Evolutionary conservation across 2,797 vertebrate genomes (phyloP).

Genomic region (Gadopsis marmoratus): DNA sequence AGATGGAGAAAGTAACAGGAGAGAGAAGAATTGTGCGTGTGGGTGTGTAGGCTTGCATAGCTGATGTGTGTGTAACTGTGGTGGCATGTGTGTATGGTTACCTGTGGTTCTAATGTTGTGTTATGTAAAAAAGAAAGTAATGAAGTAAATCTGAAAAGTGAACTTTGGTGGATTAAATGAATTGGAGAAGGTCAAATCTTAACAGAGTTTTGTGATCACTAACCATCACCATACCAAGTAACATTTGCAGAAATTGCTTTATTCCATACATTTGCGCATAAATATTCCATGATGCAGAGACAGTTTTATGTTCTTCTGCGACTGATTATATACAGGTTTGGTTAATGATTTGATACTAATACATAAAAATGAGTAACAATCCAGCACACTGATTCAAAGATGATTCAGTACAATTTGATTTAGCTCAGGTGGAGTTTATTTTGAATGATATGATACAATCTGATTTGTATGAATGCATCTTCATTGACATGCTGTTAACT

Average conservation of each 20-base stretch:
- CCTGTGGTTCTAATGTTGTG: neutral
- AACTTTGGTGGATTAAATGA: neutral
- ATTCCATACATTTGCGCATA: neutral
- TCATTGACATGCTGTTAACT: neutral
- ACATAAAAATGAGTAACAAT: neutral
- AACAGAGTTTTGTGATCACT: neutral
- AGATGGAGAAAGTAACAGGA: neutral
- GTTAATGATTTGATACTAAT: neutral
- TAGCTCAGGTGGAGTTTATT: neutral
- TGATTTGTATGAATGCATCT: neutral
- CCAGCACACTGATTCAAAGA: neutral
- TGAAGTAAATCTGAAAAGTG: neutral
- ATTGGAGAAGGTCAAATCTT: neutral
- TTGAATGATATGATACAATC: slow-evolving; percentile 1
- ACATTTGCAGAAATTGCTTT: neutral
- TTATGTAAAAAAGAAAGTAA: neutral
- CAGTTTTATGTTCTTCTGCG: neutral
- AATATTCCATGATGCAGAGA: neutral
- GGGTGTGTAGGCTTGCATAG: neutral
- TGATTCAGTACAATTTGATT: neutral
- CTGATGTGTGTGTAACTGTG: neutral
- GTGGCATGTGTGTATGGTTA: neutral
- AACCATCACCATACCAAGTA: neutral
- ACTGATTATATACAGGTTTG: neutral
- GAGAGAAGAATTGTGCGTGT: neutral